Conservation (phyloP, 2,113 vertebrate species). For the Cavia aperea region DNA sequence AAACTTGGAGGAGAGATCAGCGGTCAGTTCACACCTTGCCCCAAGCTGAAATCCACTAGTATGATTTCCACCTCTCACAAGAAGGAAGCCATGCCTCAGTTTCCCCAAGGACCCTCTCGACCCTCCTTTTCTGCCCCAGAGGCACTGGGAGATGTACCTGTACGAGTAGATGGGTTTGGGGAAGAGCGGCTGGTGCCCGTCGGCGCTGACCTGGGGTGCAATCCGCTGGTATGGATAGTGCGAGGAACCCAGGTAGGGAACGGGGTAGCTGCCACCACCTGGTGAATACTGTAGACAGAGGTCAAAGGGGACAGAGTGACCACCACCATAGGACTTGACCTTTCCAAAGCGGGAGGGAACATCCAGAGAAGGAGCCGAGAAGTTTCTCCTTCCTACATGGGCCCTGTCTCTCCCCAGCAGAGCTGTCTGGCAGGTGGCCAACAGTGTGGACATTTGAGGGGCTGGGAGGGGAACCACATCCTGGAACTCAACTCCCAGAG, state of each 20-base stretch:
- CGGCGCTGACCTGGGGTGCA: slow-evolving; percentile 77
- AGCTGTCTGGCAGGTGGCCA: background rate
- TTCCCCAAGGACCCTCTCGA: background rate
- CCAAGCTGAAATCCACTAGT: background rate
- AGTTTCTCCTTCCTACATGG: background rate
- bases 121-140: background rate
- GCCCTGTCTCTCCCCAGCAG: background rate
- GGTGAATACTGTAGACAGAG: slow-evolving; percentile 79
- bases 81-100: background rate
- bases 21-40: background rate
- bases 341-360: background rate
- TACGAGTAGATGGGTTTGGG: slow-evolving; percentile 99
- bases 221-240: slow-evolving; percentile 85
- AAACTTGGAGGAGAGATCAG: background rate
- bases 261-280: slow-evolving; percentile 76
- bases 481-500: background rate
- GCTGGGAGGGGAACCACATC: background rate
- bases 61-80: background rate
- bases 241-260: slow-evolving; percentile 76
- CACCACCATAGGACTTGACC: background rate
- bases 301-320: slow-evolving; percentile 47
- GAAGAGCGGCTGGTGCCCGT: slow-evolving; percentile 82
- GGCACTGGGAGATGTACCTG: slow-evolving; percentile 79
- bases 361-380: background rate
- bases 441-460: background rate